Evolutionary conservation across 2,888 invertebrate genomes (phyloP).

Genomic region (Lithophane semibrunnea): DNA sequence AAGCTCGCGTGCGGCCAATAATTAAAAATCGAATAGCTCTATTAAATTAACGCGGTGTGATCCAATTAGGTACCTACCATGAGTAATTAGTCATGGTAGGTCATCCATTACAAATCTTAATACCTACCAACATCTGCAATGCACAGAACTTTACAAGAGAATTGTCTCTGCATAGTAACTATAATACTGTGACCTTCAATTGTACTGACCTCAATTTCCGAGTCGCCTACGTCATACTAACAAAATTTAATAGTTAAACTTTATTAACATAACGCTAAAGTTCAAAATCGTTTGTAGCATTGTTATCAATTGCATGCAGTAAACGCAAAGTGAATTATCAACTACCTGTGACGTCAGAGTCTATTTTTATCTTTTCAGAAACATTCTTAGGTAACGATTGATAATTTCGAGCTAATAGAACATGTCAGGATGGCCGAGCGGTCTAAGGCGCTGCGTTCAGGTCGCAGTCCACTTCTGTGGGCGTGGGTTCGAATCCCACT

Average conservation of each 20-base stretch:
- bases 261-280: fast-evolving
- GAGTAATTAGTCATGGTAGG: too few species aligned
- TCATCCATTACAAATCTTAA: neutral
- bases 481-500: conserved; percentile 89
- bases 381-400: neutral
- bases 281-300: conserved; percentile 21
- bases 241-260: conserved; percentile 1
- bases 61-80: neutral
- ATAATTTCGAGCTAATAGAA: conserved; percentile 54
- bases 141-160: conserved; percentile 24
- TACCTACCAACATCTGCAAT: conserved; percentile 23
- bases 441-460: conserved; percentile 89
- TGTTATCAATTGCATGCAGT: conserved; percentile 34
- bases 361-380: conserved; percentile 57
- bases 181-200: conserved; percentile 48
- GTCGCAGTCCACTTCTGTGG: conserved; percentile 89
- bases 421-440: conserved; percentile 87
- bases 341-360: conserved; percentile 68
- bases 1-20: neutral
- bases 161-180: conserved; percentile 20
- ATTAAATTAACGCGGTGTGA: neutral
- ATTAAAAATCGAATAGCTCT: neutral
- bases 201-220: conserved; percentile 45
- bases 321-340: conserved; percentile 59
- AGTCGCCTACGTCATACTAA: conserved; percentile 21